Percentiles rank a stretch among this genome's conserved stretches.
These are phyloP conservation scores for Gonioctena quinquepunctata DNA, from an alignment of 1,140 invertebrate genomes.

Conservation along the genomic window DNA sequence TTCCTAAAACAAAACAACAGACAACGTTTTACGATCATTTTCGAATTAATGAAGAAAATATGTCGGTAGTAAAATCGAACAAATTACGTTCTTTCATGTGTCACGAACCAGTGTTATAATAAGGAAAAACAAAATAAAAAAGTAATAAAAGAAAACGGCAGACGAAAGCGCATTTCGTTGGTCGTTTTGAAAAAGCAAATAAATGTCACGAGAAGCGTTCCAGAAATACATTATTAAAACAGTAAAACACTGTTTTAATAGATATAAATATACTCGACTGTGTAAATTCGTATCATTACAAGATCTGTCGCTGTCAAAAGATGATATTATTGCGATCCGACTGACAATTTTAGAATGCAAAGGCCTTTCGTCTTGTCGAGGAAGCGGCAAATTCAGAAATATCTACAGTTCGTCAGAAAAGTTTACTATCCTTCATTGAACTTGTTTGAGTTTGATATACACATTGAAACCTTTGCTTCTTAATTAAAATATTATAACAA, in stretches of 20 bases:
- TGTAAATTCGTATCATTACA: conserved; percentile 42
- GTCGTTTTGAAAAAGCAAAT: conserved; percentile 35
- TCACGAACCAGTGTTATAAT: background rate
- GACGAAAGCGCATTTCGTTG: conserved; percentile 28
- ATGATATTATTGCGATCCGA: conserved; percentile 24
- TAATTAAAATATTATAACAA: too few species aligned
- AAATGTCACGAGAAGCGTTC: conserved; percentile 31
- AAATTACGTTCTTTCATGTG: background rate
- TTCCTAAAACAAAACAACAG: background rate
- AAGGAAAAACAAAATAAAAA: background rate
- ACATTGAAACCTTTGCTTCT: too few species aligned
- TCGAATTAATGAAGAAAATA: background rate
- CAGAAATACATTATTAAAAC: conserved; percentile 36
- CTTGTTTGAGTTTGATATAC: too few species aligned
- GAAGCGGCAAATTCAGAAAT: conserved; percentile 2
- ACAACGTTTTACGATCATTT: background rate
- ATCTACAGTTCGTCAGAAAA: too few species aligned
- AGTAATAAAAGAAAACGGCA: background rate
- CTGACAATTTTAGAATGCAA: conserved; percentile 15
- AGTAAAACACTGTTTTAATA: conserved; percentile 39
- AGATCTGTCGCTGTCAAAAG: conserved; percentile 38
- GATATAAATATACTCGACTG: conserved; percentile 37
- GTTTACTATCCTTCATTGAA: too few species aligned
- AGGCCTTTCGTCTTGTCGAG: background rate
- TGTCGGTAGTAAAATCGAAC: background rate